These are phyloP conservation scores for Lithophane socia DNA, from an alignment of 2,888 invertebrate species.

Conservation along the genomic window DNA sequence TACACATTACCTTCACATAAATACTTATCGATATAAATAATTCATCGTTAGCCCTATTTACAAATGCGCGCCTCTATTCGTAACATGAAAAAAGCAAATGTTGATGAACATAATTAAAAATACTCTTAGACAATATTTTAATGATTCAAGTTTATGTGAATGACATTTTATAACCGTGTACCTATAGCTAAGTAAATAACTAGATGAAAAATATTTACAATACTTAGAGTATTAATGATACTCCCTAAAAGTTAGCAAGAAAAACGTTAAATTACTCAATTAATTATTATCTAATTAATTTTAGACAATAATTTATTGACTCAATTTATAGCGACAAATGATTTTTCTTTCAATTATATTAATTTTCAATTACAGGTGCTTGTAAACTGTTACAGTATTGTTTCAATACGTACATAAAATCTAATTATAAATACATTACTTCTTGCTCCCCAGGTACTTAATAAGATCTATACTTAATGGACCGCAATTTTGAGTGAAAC, in stretches of 20 bases:
- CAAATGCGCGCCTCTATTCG: slow-evolving; percentile 67
- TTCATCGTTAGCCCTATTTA: slow-evolving; percentile 66
- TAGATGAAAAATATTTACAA: slow-evolving; percentile 51
- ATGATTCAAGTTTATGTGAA: neutral
- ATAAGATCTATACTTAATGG: slow-evolving; percentile 33
- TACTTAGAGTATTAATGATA: slow-evolving; percentile 7
- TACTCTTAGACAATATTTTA: slow-evolving; percentile 6
- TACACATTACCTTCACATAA: slow-evolving; percentile 55
- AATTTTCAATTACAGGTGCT: slow-evolving; percentile 3
- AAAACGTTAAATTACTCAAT: neutral
- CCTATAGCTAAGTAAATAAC: neutral
- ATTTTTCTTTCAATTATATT: slow-evolving; percentile 13
- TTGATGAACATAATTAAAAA: slow-evolving; percentile 21
- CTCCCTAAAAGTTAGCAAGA: neutral
- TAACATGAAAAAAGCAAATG: slow-evolving; percentile 42
- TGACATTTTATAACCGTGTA: slow-evolving; percentile 4
- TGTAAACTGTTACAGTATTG: slow-evolving; percentile 9
- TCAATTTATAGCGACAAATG: neutral
- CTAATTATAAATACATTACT: slow-evolving; percentile 23
- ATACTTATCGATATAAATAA: slow-evolving; percentile 62
- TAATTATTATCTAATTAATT: neutral
- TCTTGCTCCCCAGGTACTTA: slow-evolving; percentile 45
- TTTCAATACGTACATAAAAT: slow-evolving; percentile 10
- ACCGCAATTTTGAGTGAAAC: slow-evolving; percentile 39
- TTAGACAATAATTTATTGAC: neutral